phyloP scores from a whole-genome alignment of 1,140 invertebrate species.

The Diuraphis noxia region DNA sequence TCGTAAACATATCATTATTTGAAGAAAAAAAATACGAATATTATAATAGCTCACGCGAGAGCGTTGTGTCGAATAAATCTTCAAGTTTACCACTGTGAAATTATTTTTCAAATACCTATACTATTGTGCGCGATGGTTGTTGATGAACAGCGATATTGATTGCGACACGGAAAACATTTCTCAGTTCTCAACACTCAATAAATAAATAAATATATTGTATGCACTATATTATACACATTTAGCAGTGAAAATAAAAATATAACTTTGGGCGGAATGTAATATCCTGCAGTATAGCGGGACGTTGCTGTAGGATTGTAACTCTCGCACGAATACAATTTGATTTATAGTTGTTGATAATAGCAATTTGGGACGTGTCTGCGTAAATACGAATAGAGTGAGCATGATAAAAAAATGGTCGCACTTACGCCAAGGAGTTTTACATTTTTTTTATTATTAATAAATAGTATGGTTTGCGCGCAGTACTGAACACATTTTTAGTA shows the following conservation, averaged over 20 bases:
- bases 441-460: slow-evolving; percentile 12
- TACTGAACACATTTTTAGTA: slow-evolving; percentile 8
- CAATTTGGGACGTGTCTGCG: background rate
- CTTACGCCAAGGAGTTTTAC: background rate
- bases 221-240: no score
- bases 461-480: background rate
- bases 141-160: background rate
- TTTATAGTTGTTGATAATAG: slow-evolving; percentile 9
- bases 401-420: background rate
- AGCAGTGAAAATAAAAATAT: background rate
- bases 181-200: background rate
- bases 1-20: background rate
- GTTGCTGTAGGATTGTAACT: background rate
- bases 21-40: background rate
- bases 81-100: background rate
- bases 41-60: background rate
- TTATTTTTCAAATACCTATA: background rate
- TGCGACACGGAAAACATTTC: background rate
- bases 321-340: background rate
- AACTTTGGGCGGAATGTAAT: background rate
- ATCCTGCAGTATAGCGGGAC: background rate
- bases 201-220: no score
- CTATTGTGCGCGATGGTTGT: background rate
- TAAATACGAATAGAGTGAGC: background rate
- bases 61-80: background rate